Evolutionary conservation across 2,888 invertebrate species (phyloP).

Genomic region (Conchocele bisecta): DNA sequence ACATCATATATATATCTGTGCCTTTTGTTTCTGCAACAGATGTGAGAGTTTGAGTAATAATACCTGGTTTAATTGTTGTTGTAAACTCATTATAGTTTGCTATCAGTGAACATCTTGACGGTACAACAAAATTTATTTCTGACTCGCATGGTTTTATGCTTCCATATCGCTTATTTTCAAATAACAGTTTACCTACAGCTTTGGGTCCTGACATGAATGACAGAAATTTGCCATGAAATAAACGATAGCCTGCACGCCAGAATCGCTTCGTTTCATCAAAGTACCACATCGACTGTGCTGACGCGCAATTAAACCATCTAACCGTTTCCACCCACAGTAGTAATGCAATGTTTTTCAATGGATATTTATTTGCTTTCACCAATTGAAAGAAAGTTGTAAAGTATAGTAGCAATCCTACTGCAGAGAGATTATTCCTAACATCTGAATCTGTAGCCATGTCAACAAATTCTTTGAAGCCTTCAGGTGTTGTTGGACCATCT

Average conservation of each 20-base stretch:
- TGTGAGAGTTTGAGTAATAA: background rate
- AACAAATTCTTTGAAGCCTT: too few species aligned
- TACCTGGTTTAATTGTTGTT: background rate
- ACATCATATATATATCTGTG: slow-evolving; percentile 15
- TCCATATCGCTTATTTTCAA: background rate
- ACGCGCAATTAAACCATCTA: background rate
- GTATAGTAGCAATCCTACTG: background rate
- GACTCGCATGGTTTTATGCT: background rate
- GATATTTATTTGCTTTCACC: slow-evolving; percentile 17
- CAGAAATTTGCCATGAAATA: slow-evolving; percentile 38
- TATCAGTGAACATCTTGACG: background rate
- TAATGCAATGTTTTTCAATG: slow-evolving; percentile 29
- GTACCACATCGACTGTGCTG: slow-evolving; percentile 24
- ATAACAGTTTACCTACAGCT: background rate
- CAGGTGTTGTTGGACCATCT: too few species aligned
- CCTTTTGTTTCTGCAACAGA: background rate
- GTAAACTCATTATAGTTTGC: background rate
- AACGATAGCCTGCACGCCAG: slow-evolving; percentile 28
- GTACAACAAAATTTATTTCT: slow-evolving; percentile 25
- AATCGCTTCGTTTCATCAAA: slow-evolving; percentile 15
- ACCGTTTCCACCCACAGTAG: slow-evolving; percentile 35
- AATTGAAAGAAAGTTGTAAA: slow-evolving; percentile 19
- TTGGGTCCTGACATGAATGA: slow-evolving; percentile 33
- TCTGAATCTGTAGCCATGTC: background rate
- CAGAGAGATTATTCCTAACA: background rate